These are phyloP conservation scores for Apostichopus californicus DNA, from an alignment of 35 echinoderm and acorn worm genomes.

Conservation along the genomic window DNA sequence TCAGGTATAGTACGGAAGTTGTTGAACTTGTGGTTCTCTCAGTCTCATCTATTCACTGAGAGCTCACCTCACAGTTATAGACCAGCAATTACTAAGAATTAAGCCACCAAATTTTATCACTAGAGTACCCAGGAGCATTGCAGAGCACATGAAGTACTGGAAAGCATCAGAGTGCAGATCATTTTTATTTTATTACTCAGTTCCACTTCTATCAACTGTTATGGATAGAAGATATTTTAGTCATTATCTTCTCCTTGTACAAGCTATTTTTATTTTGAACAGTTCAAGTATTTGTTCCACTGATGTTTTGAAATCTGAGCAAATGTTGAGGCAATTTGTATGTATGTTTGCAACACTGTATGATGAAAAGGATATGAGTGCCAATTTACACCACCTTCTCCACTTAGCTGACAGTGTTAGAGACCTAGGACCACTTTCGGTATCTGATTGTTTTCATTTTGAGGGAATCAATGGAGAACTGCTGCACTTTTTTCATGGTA, in stretches of 20 bases:
- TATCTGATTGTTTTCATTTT: conserved; percentile 51
- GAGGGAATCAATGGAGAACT: conserved; percentile 59
- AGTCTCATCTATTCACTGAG: not conserved
- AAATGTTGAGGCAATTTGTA: conserved; percentile 57
- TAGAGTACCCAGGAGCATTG: conserved; percentile 60
- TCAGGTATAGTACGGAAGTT: too few species aligned
- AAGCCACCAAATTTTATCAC: conserved; percentile 75
- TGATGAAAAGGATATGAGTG: conserved; percentile 43
- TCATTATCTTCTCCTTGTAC: conserved; percentile 31
- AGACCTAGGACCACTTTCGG: conserved; percentile 60
- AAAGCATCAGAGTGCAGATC: conserved; percentile 74
- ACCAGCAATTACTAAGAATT: not conserved
- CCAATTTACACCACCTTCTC: conserved; percentile 61
- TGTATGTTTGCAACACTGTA: conserved; percentile 60
- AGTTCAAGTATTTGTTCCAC: not conserved
- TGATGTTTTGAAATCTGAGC: not conserved
- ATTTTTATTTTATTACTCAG: conserved; percentile 66
- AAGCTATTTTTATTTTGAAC: not conserved
- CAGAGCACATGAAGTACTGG: conserved; percentile 66
- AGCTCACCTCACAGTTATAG: not conserved
- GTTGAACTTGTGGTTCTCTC: conserved; percentile 23
- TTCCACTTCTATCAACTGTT: conserved; percentile 58
- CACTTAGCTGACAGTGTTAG: conserved; percentile 55
- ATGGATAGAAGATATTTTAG: conserved; percentile 43
- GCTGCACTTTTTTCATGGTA: too few species aligned